Evolutionary conservation across 2,888 invertebrate species (phyloP).

Genomic region (Poecilus cupreus): DNA sequence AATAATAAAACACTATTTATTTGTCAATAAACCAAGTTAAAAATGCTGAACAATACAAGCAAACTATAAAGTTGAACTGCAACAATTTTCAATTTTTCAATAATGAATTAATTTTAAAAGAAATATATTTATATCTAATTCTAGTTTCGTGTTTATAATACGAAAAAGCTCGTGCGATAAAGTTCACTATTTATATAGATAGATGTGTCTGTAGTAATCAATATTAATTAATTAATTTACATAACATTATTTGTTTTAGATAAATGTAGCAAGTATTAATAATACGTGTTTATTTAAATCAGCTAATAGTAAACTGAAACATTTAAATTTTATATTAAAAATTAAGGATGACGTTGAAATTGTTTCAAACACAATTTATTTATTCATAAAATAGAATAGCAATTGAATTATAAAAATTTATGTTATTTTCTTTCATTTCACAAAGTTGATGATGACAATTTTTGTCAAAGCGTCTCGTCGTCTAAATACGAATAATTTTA

Average conservation of each 20-base stretch:
- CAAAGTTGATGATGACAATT: too few relatives aligned
- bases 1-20: too few relatives aligned
- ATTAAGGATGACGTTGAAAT: too few relatives aligned
- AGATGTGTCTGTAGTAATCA: not conserved
- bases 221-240: not conserved
- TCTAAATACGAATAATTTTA: too few relatives aligned
- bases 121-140: not conserved
- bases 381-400: too few relatives aligned
- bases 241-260: not conserved
- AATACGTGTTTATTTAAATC: not conserved
- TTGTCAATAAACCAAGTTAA: too few relatives aligned
- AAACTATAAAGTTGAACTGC: not conserved
- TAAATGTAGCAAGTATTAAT: not conserved
- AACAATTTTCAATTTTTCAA: not conserved
- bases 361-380: too few relatives aligned
- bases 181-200: slow-evolving; percentile 1
- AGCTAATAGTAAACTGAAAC: not conserved
- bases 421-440: too few relatives aligned
- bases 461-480: too few relatives aligned
- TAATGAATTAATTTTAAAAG: not conserved
- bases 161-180: not conserved
- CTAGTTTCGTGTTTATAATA: not conserved
- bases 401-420: too few relatives aligned
- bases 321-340: too few relatives aligned
- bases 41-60: too few relatives aligned